Percentiles rank a stretch among this genome's conserved stretches.
Conservation (phyloP, 2,888 invertebrate species). For the Tiphia femorata region DNA sequence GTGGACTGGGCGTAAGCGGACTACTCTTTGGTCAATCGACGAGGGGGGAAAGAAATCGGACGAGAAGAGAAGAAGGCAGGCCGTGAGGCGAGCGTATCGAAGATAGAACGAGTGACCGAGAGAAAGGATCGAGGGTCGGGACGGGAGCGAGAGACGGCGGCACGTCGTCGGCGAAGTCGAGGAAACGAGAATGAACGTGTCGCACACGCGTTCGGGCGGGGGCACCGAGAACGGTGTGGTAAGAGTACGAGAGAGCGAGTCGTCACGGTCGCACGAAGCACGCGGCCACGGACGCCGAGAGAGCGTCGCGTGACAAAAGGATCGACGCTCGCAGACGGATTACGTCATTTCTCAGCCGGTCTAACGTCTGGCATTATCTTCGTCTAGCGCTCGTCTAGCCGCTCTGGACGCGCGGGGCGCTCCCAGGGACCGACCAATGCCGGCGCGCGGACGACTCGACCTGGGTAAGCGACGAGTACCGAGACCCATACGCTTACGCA, state of each 20-base stretch:
- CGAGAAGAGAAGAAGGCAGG: constrained; percentile 19
- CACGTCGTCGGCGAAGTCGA: constrained; percentile 33
- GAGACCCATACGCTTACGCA: too few relatives aligned
- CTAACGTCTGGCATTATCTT: constrained; percentile 57
- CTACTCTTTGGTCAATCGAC: too few relatives aligned
- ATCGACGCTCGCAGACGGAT: constrained; percentile 47
- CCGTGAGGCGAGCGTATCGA: constrained; percentile 15
- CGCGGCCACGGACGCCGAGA: constrained; percentile 24
- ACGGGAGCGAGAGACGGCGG: too few relatives aligned
- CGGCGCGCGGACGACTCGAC: too few relatives aligned
- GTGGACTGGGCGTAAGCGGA: too few relatives aligned
- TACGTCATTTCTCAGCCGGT: constrained; percentile 59
- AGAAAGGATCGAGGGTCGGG: background rate
- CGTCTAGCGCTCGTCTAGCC: constrained; percentile 68
- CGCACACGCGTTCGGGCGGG: too few relatives aligned
- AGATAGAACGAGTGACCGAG: background rate
- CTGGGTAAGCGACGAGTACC: too few relatives aligned
- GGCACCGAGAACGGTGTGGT: constrained; percentile 21
- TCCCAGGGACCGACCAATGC: too few relatives aligned
- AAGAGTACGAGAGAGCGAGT: constrained; percentile 14
- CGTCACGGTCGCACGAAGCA: constrained; percentile 21
- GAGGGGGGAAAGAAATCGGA: constrained; percentile 10
- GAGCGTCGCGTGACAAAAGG: constrained; percentile 48
- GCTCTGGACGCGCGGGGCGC: too few relatives aligned
- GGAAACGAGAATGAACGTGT: constrained; percentile 36